Conservation (phyloP, 2,113 vertebrate genomes). For the Diadophis punctatus region DNA sequence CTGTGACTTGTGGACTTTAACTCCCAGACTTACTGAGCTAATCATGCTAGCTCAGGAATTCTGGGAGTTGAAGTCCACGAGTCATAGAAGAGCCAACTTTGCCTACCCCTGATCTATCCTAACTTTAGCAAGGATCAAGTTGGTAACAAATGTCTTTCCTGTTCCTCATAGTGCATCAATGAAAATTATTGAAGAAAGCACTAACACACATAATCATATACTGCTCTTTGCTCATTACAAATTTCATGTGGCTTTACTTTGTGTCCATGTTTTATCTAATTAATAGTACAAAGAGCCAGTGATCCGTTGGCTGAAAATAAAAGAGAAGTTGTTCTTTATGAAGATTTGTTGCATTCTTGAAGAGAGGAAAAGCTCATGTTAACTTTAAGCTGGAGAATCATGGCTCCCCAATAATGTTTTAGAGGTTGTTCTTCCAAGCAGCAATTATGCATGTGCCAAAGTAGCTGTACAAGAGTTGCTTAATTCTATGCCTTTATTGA, state of each 20-base stretch:
- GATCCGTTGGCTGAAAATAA: not conserved
- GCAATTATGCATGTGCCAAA: not conserved
- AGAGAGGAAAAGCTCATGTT: not conserved
- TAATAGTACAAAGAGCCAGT: not conserved
- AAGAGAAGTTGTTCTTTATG: not conserved
- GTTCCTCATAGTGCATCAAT: not conserved
- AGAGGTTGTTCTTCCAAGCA: not conserved
- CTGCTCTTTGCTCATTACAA: not conserved
- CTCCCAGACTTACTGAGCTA: too few relatives aligned
- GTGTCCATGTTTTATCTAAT: not conserved
- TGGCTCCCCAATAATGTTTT: not conserved
- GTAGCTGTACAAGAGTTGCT: not conserved
- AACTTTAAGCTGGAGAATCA: not conserved
- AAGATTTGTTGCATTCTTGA: not conserved
- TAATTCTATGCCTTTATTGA: not conserved
- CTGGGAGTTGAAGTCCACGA: too few relatives aligned
- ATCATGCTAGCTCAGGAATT: too few relatives aligned
- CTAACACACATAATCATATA: not conserved
- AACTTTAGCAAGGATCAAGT: not conserved
- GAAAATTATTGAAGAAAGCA: not conserved
- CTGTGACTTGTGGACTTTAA: too few relatives aligned
- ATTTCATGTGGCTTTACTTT: not conserved
- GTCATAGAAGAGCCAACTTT: too few relatives aligned
- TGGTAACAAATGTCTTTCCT: not conserved
- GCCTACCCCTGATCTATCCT: too few relatives aligned